Evolutionary conservation across 2,113 vertebrate genomes (phyloP).

Genomic region (Zosterops pallidus): DNA sequence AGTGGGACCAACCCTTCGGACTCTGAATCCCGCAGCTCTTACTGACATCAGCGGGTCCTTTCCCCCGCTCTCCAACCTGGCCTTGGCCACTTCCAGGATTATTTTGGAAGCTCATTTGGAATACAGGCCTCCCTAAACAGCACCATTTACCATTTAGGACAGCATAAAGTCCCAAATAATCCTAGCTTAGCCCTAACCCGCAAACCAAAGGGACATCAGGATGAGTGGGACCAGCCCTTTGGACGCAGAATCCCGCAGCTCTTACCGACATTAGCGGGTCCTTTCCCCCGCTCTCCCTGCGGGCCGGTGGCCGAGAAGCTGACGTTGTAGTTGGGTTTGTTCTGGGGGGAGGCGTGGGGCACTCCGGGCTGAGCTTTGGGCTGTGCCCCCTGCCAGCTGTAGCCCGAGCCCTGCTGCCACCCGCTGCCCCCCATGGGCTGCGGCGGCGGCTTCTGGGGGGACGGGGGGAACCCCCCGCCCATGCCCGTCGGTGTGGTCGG

Average conservation of each 20-base stretch:
- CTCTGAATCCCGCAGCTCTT: too few species aligned
- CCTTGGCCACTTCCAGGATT: too few species aligned
- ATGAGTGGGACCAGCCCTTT: fast-evolving
- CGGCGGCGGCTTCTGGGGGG: constrained; percentile 88
- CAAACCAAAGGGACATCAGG: too few species aligned
- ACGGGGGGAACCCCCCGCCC: constrained; percentile 87
- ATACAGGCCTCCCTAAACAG: not conserved
- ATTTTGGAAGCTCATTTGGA: too few species aligned
- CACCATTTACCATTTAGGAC: not conserved
- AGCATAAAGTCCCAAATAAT: not conserved
- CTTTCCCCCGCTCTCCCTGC: constrained; percentile 79
- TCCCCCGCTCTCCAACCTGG: too few species aligned
- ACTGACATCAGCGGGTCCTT: too few species aligned
- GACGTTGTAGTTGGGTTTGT: constrained; percentile 95
- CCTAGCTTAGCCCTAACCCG: not conserved
- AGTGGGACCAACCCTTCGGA: too few species aligned
- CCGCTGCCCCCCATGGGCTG: constrained; percentile 80
- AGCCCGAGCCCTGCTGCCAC: constrained; percentile 83
- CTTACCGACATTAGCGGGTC: constrained; percentile 80
- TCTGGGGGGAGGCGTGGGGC: constrained; percentile 90
- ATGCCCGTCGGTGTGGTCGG: constrained; percentile 92
- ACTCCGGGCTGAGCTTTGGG: constrained; percentile 75
- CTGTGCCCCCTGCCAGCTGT: constrained; percentile 78
- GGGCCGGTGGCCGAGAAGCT: constrained; percentile 84
- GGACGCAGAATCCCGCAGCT: not conserved